Evolutionary conservation across 2,888 invertebrate species (phyloP).

Genomic region (Thymelicus sylvestris): DNA sequence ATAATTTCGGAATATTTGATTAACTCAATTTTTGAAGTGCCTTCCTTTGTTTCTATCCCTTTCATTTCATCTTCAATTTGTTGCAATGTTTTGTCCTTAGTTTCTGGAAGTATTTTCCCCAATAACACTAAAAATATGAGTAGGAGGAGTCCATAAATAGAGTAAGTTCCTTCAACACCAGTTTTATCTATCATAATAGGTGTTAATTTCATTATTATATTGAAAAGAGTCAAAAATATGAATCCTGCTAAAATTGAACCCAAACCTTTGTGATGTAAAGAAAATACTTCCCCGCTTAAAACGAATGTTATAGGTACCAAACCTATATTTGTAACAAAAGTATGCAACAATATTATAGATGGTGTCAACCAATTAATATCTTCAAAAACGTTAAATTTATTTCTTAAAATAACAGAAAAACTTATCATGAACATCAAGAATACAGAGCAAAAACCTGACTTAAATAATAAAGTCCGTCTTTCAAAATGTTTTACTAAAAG

Average conservation of each 20-base stretch:
- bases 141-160: slow-evolving; percentile 43
- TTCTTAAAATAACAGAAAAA: slow-evolving; percentile 48
- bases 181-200: slow-evolving; percentile 50
- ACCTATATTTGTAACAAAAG: slow-evolving; percentile 50
- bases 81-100: slow-evolving; percentile 54
- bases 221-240: slow-evolving; percentile 47
- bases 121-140: slow-evolving; percentile 42
- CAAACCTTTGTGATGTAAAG: slow-evolving; percentile 52
- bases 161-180: slow-evolving; percentile 50
- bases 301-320: slow-evolving; percentile 51
- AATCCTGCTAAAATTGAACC: slow-evolving; percentile 45
- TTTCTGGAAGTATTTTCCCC: slow-evolving; percentile 53
- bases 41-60: slow-evolving; percentile 23
- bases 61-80: slow-evolving; percentile 55
- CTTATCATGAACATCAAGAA: slow-evolving; percentile 50
- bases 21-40: slow-evolving; percentile 12
- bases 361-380: slow-evolving; percentile 42
- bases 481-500: slow-evolving; percentile 48
- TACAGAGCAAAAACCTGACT: slow-evolving; percentile 48
- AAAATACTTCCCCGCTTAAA: slow-evolving; percentile 52
- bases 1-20: background rate
- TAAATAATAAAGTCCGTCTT: slow-evolving; percentile 52
- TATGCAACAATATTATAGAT: slow-evolving; percentile 49
- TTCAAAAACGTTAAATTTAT: background rate
- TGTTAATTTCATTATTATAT: slow-evolving; percentile 49